Conservation (phyloP, 2,797 vertebrate species). For the Tragelaphus eurycerus region DNA sequence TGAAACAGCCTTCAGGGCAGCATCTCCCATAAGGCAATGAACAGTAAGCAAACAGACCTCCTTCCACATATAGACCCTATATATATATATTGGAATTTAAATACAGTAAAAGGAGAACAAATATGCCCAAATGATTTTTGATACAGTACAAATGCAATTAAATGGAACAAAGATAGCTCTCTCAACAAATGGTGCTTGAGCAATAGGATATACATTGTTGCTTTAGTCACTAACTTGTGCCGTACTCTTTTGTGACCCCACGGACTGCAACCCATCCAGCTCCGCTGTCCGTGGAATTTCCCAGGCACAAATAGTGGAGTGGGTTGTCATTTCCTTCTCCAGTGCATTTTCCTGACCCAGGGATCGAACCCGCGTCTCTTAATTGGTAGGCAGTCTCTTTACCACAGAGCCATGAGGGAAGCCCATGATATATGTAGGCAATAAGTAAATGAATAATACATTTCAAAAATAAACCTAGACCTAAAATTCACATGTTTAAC, state of each 20-base stretch:
- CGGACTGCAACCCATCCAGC: background rate
- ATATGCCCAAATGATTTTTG: background rate
- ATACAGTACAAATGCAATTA: background rate
- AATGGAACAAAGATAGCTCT: background rate
- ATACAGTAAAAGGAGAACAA: background rate
- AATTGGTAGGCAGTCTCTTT: background rate
- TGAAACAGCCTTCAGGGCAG: background rate
- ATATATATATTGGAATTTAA: background rate
- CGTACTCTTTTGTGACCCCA: background rate
- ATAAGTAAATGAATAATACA: background rate
- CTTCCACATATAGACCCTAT: background rate
- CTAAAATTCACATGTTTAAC: background rate
- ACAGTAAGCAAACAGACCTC: background rate
- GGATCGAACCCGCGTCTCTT: accelerated
- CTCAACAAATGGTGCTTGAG: background rate
- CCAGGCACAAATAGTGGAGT: background rate
- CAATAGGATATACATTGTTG: background rate
- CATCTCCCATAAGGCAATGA: background rate
- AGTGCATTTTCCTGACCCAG: background rate
- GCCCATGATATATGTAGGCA: background rate
- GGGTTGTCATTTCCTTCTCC: background rate
- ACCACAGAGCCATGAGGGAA: background rate
- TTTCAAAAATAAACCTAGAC: background rate
- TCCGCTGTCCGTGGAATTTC: background rate
- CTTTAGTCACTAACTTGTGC: background rate